Evolutionary conservation across 1,140 invertebrate genomes (phyloP).

Genomic region (Portunus trituberculatus): DNA sequence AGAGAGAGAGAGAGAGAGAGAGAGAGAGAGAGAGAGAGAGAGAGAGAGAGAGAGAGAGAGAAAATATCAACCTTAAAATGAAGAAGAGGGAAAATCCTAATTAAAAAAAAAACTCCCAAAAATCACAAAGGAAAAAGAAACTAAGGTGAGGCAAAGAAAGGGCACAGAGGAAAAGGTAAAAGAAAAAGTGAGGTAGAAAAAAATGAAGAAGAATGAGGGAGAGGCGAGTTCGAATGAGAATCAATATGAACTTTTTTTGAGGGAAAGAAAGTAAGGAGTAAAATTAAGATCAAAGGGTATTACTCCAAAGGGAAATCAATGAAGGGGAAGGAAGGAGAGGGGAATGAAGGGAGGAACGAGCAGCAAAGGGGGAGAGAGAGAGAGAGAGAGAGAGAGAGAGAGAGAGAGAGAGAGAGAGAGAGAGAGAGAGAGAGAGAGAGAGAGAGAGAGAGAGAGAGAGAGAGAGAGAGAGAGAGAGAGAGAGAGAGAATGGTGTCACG

Average conservation of each 20-base stretch:
- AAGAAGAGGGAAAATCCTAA: background rate
- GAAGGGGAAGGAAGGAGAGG: background rate
- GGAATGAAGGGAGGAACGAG: background rate
- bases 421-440: conserved; percentile 20
- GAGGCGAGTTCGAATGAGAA: background rate
- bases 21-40: conserved; percentile 47
- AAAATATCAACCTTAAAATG: background rate
- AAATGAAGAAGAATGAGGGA: background rate
- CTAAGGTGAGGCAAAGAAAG: background rate
- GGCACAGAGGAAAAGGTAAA: background rate
- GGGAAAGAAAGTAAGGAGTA: background rate
- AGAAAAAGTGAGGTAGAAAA: background rate
- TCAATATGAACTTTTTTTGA: background rate
- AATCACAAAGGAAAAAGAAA: background rate
- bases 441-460: background rate
- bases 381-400: conserved; percentile 20
- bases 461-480: conserved; percentile 20
- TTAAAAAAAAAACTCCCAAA: background rate
- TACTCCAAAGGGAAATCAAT: background rate
- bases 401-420: conserved; percentile 20
- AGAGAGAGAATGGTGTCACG: background rate
- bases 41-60: background rate
- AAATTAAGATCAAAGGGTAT: conserved; percentile 24
- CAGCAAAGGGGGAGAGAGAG: background rate
- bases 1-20: conserved; percentile 62